Percentiles rank a stretch among this genome's conserved stretches.
Conservation (phyloP, 2,888 invertebrate genomes). For the Callinectes sapidus region DNA sequence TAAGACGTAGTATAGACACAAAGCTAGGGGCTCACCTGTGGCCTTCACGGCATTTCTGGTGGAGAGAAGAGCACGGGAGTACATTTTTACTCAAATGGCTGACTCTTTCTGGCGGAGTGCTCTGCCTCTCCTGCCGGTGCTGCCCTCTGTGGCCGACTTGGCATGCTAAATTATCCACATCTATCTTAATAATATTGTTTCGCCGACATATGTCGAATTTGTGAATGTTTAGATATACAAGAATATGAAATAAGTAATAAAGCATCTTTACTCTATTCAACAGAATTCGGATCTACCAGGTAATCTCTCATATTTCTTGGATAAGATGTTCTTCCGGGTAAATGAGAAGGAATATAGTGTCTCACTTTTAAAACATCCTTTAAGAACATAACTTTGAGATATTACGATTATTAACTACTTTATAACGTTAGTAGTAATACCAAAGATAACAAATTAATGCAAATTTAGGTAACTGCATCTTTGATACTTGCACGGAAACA, state of each 20-base stretch:
- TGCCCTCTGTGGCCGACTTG: constrained; percentile 19
- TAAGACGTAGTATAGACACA: background rate
- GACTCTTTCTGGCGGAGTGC: background rate
- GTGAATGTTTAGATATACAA: background rate
- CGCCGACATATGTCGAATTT: background rate
- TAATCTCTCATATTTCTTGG: too few species aligned
- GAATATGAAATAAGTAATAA: too few species aligned
- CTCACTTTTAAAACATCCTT: too few species aligned
- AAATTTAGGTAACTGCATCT: background rate
- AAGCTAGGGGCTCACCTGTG: constrained; percentile 38
- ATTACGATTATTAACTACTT: too few species aligned
- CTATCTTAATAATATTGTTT: background rate
- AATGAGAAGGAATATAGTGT: too few species aligned
- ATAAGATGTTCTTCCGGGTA: too few species aligned
- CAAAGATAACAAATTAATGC: background rate
- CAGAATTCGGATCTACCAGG: too few species aligned
- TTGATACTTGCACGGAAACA: background rate
- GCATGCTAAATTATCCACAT: background rate
- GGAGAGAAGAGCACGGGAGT: constrained; percentile 49
- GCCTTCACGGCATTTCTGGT: constrained; percentile 41
- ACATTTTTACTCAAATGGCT: constrained; percentile 45
- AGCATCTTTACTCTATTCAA: too few species aligned
- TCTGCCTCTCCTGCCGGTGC: background rate
- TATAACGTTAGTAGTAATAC: too few species aligned
- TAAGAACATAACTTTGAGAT: too few species aligned